These are phyloP conservation scores for Zeuzera pyrina DNA, from an alignment of 2,888 invertebrate genomes.

Conservation along the genomic window DNA sequence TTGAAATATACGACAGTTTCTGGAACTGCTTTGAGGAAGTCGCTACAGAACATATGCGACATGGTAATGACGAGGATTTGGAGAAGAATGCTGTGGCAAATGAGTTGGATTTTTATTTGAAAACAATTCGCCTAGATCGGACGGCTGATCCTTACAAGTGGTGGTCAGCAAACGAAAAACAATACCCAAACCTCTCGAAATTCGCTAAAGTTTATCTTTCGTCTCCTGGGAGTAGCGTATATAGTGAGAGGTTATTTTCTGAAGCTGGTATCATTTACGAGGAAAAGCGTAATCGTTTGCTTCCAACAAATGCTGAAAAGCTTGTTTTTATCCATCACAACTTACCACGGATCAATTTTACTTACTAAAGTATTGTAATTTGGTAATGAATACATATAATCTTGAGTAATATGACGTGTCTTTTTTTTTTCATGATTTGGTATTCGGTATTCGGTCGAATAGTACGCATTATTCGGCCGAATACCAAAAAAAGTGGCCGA, in stretches of 20 bases:
- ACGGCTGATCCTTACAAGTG: conserved; percentile 18
- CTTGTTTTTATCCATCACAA: no score
- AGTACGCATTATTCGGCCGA: conserved; percentile 1
- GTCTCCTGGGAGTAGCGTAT: no score
- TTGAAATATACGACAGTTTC: conserved; percentile 20
- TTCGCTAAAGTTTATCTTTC: conserved; percentile 22
- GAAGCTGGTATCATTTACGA: no score
- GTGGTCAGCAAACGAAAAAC: conserved; percentile 20
- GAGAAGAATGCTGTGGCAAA: conserved; percentile 20
- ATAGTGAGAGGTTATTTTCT: no score
- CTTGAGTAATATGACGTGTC: no score
- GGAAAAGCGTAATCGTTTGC: no score
- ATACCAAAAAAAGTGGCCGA: neutral
- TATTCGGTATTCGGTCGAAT: conserved; percentile 1
- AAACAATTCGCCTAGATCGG: conserved; percentile 19
- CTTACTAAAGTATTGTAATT: no score
- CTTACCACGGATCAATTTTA: no score
- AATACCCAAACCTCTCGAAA: conserved; percentile 19
- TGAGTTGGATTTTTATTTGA: conserved; percentile 22
- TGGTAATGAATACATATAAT: no score
- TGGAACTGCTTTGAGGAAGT: conserved; percentile 22
- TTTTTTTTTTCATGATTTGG: no score
- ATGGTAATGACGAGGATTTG: conserved; percentile 14
- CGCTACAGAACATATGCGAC: conserved; percentile 18
- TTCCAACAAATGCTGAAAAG: no score